These are phyloP conservation scores for Ophiothrix spiculata DNA, from an alignment of 35 echinoderm and acorn worm genomes.

Conservation along the genomic window DNA sequence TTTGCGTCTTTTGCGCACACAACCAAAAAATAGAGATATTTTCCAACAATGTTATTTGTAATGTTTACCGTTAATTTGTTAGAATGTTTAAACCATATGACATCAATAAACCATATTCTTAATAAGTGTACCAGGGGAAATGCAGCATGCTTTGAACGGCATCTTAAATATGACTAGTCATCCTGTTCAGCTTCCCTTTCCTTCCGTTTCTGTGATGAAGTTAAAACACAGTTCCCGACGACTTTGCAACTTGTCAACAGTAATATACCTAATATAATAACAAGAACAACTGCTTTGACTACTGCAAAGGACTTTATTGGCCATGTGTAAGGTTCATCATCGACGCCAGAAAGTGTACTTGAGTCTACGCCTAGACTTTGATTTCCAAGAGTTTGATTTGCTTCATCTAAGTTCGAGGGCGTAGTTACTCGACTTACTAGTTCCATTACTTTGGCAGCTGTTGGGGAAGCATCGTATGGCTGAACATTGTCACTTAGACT, in stretches of 20 bases:
- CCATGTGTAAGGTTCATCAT: constrained; percentile 24
- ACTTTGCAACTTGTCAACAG: constrained; percentile 48
- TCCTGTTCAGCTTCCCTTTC: neutral
- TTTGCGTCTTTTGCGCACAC: too few species aligned
- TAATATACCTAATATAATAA: constrained; percentile 47
- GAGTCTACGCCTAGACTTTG: neutral
- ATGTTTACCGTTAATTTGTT: too few species aligned
- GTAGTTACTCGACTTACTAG: constrained; percentile 7
- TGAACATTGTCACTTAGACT: neutral
- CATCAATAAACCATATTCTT: too few species aligned
- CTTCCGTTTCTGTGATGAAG: neutral
- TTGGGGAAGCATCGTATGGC: neutral
- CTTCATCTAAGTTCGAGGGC: neutral
- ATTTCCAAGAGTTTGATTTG: constrained; percentile 22
- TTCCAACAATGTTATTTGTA: too few species aligned
- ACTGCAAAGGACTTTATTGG: constrained; percentile 49
- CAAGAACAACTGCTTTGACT: constrained; percentile 50
- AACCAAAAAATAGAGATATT: too few species aligned
- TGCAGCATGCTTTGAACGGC: too few species aligned
- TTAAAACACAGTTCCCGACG: constrained; percentile 3
- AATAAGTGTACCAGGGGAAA: too few species aligned
- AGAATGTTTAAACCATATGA: too few species aligned
- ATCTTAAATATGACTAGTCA: too few species aligned
- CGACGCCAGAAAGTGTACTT: constrained; percentile 9
- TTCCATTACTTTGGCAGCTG: constrained; percentile 13